Evolutionary conservation across 2,888 invertebrate genomes (phyloP).

Genomic region (Chrysopilus asiliformis): DNA sequence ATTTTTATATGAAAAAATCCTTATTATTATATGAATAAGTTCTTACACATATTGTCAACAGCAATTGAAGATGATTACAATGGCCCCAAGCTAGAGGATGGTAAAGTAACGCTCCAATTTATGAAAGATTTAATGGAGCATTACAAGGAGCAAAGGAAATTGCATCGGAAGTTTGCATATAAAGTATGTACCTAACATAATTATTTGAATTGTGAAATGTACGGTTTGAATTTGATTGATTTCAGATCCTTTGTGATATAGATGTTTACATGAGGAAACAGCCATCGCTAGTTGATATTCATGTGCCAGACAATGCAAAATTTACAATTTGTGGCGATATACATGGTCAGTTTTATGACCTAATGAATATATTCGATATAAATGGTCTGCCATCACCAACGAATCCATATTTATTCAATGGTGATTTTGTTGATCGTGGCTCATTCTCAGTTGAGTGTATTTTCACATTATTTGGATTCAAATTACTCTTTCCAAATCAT

Average conservation of each 20-base stretch:
- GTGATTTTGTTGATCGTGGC: slow-evolving; percentile 98
- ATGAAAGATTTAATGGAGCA: slow-evolving; percentile 78
- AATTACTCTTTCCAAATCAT: slow-evolving; percentile 87
- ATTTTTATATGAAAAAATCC: no score
- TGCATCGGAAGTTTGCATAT: slow-evolving; percentile 95
- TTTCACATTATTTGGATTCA: slow-evolving; percentile 92
- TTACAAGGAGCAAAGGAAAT: slow-evolving; percentile 80
- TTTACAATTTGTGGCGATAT: slow-evolving; percentile 99
- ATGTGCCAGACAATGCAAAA: slow-evolving; percentile 71
- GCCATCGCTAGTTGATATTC: slow-evolving; percentile 81
- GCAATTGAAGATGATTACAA: slow-evolving; percentile 90
- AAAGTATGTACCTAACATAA: slow-evolving; percentile 62
- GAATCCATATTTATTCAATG: slow-evolving; percentile 97
- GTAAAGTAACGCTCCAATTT: slow-evolving; percentile 78
- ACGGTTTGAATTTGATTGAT: slow-evolving; percentile 14
- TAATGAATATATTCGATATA: slow-evolving; percentile 92
- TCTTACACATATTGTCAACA: slow-evolving; percentile 32
- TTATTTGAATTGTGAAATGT: neutral
- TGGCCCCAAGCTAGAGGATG: slow-evolving; percentile 80
- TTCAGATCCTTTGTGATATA: slow-evolving; percentile 82
- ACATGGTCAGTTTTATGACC: slow-evolving; percentile 97
- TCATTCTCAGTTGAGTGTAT: slow-evolving; percentile 99
- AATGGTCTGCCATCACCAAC: slow-evolving; percentile 89
- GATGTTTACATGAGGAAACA: slow-evolving; percentile 71
- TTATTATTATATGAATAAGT: no score